Base-by-base conservation (phyloP, 2,113 vertebrate species). In the Leptosomus discolor region DNA sequence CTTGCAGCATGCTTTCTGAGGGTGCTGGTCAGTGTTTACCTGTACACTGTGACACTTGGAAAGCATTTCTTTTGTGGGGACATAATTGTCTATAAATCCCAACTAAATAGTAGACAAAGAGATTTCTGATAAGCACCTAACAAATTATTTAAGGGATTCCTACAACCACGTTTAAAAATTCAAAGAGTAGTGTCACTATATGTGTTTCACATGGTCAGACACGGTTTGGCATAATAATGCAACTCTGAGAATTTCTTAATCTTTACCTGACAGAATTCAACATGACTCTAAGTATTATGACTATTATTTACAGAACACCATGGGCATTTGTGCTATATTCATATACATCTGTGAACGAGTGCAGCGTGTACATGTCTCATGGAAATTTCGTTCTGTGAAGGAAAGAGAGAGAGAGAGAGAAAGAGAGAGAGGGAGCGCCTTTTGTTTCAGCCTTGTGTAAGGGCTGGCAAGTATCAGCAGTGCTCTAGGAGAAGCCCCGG, bases 1-100 rank as follows among this genome's bases (percentile, higher is more conserved):
- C 92, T 96, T 43, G 3, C 68, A 65, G 51, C 2, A 2, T 58
- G 26, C 91, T 94, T 96, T 80, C 78, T 76, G 92, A 97, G 90
- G 61, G 32, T 95, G 79, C 87, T 97, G 97, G 95, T 90, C 94
- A 94, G 87, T 86, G 78, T 77, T 97, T 79, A 71, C 69, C 50
- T 20, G 4, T 73, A 75, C 67, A 37, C 78, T 81, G 74, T 76
- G 61, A 86, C 74, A 85, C 88, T 89, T 95, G 73, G 54, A 78
- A 95, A 93, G 61, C 46, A 43, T 91, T 97, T 97, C 50, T 94
- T 96, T 71, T 92, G 61, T 1, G 3, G 71, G 60, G 60, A 94
- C 64, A 91, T 94, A 95, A 94, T 94, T 89, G 77, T 94, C 95
- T 87, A 61, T 69, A 87, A 95, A 95, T 91, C 41, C 20, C 57